These are phyloP conservation scores for Rhabdomys pumilio DNA, from an alignment of 2,797 vertebrate species.

Conservation along the genomic window DNA sequence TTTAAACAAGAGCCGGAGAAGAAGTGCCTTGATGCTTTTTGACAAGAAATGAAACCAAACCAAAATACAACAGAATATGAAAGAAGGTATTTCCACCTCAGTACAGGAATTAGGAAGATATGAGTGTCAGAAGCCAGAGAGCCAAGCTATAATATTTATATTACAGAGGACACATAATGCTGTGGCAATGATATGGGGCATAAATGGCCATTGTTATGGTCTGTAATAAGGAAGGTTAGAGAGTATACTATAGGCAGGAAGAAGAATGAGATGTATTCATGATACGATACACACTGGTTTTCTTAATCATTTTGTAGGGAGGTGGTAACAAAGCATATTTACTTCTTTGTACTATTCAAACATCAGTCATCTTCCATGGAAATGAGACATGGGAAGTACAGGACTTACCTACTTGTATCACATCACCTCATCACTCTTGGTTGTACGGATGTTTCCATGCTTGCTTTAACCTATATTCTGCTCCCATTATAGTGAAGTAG, in stretches of 20 bases:
- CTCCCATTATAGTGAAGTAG: neutral
- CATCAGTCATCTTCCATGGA: neutral
- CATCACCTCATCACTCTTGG: neutral
- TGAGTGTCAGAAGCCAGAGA: neutral
- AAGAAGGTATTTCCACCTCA: neutral
- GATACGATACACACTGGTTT: neutral
- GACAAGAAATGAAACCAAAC: neutral
- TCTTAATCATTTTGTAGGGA: conserved; percentile 6
- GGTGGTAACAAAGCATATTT: neutral
- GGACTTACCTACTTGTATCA: neutral
- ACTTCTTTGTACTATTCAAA: neutral
- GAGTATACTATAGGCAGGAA: neutral
- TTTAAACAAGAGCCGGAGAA: neutral
- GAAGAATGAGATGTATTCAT: neutral
- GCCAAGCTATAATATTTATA: neutral
- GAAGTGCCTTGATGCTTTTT: neutral
- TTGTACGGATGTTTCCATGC: neutral
- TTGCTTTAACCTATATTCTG: neutral
- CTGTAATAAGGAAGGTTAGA: neutral
- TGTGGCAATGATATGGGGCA: neutral
- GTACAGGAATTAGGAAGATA: neutral
- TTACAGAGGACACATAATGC: neutral
- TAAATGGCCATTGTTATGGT: neutral
- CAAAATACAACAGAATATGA: neutral
- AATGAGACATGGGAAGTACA: neutral